These are phyloP conservation scores for Zalophus californianus DNA, from an alignment of 2,797 vertebrate species.

Conservation along the genomic window DNA sequence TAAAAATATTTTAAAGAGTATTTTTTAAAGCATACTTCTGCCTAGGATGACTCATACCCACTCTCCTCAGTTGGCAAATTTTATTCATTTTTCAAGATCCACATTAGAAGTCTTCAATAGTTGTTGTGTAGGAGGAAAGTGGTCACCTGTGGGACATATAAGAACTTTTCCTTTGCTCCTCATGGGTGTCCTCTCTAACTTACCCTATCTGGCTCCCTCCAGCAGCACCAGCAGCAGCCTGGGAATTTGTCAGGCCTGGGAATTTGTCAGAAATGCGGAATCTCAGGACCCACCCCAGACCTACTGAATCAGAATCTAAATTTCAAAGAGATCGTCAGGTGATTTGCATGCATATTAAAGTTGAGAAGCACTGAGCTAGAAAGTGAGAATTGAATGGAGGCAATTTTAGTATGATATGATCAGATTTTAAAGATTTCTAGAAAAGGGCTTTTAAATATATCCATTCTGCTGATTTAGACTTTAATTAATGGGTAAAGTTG, in stretches of 20 bases:
- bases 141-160: neutral
- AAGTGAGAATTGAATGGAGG: neutral
- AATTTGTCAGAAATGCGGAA: neutral
- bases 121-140: neutral
- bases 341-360: neutral
- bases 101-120: neutral
- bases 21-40: neutral
- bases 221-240: neutral
- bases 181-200: too few species aligned
- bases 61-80: neutral
- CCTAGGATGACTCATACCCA: neutral
- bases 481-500: constrained; percentile 15
- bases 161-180: neutral
- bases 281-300: neutral
- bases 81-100: constrained; percentile 1
- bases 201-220: neutral
- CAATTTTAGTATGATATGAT: neutral
- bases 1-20: neutral
- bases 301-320: neutral
- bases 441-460: constrained; percentile 6
- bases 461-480: neutral
- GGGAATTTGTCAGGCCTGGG: too few species aligned
- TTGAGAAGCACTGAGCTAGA: constrained; percentile 18
- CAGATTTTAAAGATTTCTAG: neutral
- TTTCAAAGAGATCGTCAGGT: neutral